phyloP scores from a whole-genome alignment of 2,888 invertebrate genomes.

The Erebia aethiops region DNA sequence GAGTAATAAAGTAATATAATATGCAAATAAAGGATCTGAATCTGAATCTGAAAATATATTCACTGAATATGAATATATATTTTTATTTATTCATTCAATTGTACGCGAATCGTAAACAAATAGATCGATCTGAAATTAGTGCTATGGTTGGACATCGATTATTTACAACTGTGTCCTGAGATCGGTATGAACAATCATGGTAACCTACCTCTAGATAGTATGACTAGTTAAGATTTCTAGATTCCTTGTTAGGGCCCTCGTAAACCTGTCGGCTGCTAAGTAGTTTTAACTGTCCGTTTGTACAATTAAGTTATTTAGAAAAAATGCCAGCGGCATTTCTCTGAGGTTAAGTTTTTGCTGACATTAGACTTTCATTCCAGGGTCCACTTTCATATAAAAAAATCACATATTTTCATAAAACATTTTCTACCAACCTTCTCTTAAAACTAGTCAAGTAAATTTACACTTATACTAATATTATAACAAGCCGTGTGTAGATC shows the following conservation, averaged over 20 bases:
- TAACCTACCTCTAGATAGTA: background rate
- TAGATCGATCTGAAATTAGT: too few species aligned
- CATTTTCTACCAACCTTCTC: background rate
- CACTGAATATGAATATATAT: too few species aligned
- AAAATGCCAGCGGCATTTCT: conserved; percentile 20
- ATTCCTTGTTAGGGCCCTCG: conserved; percentile 28
- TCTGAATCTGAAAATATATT: too few species aligned
- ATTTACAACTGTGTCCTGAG: background rate
- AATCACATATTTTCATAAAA: background rate
- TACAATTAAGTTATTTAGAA: conserved; percentile 23
- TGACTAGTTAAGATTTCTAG: conserved; percentile 21
- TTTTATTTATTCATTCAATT: too few species aligned
- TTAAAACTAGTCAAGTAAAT: background rate
- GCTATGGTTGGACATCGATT: too few species aligned
- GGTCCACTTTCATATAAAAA: background rate
- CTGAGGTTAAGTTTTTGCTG: conserved; percentile 10
- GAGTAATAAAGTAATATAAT: too few species aligned
- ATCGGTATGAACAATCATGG: background rate
- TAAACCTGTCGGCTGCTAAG: conserved; percentile 25
- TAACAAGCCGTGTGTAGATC: too few species aligned
- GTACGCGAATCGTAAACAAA: too few species aligned
- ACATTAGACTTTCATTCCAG: conserved; percentile 8
- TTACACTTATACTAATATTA: too few species aligned
- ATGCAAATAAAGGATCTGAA: too few species aligned
- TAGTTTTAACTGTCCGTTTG: conserved; percentile 15